Evolutionary conservation across 2,888 invertebrate genomes (phyloP).

Genomic region (Pseudolycoriella hygida): DNA sequence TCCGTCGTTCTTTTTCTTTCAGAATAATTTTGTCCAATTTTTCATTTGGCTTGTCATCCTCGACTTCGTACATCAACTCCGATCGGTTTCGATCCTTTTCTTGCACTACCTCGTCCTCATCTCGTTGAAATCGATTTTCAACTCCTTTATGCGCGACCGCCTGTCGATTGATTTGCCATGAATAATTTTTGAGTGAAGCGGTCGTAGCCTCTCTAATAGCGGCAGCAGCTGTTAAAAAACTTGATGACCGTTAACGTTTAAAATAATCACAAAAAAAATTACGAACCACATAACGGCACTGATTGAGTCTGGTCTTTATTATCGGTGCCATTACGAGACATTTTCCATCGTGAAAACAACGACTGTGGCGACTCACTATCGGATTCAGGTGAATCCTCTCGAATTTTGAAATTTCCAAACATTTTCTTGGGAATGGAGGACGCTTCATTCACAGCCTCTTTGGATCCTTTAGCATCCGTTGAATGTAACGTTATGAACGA

Average conservation of each 20-base stretch:
- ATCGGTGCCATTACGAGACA: conserved; percentile 1
- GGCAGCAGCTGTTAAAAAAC: conserved; percentile 29
- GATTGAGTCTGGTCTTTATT: background rate
- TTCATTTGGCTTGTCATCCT: conserved; percentile 27
- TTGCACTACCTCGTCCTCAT: conserved; percentile 6
- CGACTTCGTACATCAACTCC: conserved; percentile 31
- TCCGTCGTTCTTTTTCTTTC: conserved; percentile 20
- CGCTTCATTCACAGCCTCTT: conserved; percentile 11
- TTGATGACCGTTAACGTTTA: no score
- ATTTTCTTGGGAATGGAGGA: background rate
- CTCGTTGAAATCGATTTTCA: background rate
- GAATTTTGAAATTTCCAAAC: conserved; percentile 32
- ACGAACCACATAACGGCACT: background rate
- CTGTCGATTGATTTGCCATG: background rate
- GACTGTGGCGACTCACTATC: conserved; percentile 21
- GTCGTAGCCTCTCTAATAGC: conserved; percentile 29
- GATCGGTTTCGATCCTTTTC: conserved; percentile 25
- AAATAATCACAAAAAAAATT: no score
- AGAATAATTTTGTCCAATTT: conserved; percentile 31
- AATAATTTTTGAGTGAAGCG: background rate
- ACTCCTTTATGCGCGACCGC: background rate
- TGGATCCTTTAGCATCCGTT: conserved; percentile 11
- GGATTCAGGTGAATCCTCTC: conserved; percentile 38
- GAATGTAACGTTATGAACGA: conserved; percentile 58
- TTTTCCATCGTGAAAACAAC: conserved; percentile 25